Evolutionary conservation across 23 tunicate genomes (phyloP).

Genomic region (Ciona savignyi): DNA sequence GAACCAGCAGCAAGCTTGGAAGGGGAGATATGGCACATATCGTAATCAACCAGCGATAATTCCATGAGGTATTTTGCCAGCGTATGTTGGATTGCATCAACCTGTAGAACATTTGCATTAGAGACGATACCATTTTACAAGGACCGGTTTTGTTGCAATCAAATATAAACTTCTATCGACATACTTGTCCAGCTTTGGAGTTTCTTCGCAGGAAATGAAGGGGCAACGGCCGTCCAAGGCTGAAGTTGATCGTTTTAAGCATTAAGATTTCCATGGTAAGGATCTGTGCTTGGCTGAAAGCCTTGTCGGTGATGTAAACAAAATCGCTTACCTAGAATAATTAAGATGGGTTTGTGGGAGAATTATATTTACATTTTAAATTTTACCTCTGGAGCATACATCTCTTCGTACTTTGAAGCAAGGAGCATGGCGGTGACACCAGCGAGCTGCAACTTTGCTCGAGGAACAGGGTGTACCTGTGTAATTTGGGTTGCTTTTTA

Average conservation of each 20-base stretch:
- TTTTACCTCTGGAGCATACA: constrained; percentile 88
- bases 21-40: constrained; percentile 83
- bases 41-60: constrained; percentile 81
- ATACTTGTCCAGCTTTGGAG: constrained; percentile 90
- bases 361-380: background rate
- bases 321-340: no score
- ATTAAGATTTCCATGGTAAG: constrained; percentile 67
- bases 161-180: background rate
- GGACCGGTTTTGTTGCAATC: background rate
- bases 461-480: constrained; percentile 40
- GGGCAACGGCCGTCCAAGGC: constrained; percentile 64
- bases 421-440: constrained; percentile 97
- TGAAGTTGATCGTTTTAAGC: constrained; percentile 68
- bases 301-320: constrained; percentile 85
- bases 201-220: constrained; percentile 85
- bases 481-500: background rate
- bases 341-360: constrained; percentile 21
- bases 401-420: constrained; percentile 95
- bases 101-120: constrained; percentile 19
- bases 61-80: constrained; percentile 94
- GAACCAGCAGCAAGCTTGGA: constrained; percentile 94
- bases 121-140: background rate
- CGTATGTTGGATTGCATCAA: constrained; percentile 85
- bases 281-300: constrained; percentile 63
- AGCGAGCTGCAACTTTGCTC: constrained; percentile 72